Conservation (phyloP, 2,113 vertebrate genomes). For the Sylvilagus bachmani region DNA sequence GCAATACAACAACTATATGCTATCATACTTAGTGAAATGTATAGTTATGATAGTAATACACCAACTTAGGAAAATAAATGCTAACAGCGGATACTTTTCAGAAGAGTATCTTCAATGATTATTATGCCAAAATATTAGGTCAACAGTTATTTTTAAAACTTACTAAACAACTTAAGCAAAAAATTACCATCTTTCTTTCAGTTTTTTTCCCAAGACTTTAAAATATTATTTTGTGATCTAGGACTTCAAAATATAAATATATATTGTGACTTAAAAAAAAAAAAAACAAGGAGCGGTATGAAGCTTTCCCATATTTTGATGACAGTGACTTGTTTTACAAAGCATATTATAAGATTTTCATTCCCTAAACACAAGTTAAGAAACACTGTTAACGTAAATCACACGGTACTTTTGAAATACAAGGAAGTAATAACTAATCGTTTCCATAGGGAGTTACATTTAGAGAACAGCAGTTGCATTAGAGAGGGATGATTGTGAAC, state of each 20-base stretch:
- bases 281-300: not conserved
- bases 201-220: not conserved
- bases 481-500: not conserved
- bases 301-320: not conserved
- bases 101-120: not conserved
- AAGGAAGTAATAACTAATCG: not conserved
- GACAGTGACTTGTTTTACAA: not conserved
- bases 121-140: not conserved
- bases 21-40: not conserved
- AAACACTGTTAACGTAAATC: not conserved
- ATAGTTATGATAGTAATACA: not conserved
- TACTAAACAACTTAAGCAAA: not conserved
- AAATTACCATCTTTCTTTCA: not conserved
- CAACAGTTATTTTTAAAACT: not conserved
- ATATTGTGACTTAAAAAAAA: not conserved
- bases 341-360: not conserved
- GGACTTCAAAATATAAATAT: constrained; percentile 17
- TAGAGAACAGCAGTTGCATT: not conserved
- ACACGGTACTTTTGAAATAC: constrained; percentile 14
- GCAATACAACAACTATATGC: not conserved
- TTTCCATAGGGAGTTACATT: not conserved
- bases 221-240: no score
- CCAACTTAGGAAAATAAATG: not conserved
- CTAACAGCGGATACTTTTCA: not conserved
- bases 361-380: not conserved